Conservation (phyloP, 2,797 vertebrate species). For the Amazonetta brasiliensis region DNA sequence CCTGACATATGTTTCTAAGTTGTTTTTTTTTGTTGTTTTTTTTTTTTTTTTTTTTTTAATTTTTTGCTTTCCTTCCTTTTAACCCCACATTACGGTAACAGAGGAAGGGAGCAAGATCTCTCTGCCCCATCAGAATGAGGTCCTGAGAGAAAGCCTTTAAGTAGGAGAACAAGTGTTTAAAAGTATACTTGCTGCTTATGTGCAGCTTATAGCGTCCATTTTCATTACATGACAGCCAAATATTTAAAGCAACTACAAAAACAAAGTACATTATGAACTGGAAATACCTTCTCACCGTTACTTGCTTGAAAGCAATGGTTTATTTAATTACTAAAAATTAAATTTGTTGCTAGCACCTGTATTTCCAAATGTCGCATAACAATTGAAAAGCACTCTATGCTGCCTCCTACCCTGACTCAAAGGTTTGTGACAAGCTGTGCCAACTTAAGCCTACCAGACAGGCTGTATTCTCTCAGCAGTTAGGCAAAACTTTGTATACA, state of each 20-base stretch:
- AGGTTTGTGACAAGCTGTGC: not conserved
- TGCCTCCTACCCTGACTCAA: not conserved
- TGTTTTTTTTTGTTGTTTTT: not conserved
- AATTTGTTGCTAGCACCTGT: not conserved
- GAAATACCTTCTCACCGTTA: not conserved
- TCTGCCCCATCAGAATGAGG: not conserved
- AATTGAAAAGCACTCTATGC: not conserved
- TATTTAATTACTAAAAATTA: not conserved
- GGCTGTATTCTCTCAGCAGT: not conserved
- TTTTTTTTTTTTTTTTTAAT: too few relatives aligned
- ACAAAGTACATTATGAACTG: not conserved
- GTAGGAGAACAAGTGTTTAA: not conserved
- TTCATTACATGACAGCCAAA: not conserved
- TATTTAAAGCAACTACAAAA: not conserved
- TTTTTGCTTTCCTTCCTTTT: not conserved
- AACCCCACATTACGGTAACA: not conserved
- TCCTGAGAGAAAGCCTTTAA: not conserved
- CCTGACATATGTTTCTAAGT: not conserved
- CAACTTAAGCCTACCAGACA: not conserved
- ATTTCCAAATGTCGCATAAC: not conserved
- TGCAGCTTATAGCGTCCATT: not conserved
- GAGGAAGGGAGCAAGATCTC: not conserved
- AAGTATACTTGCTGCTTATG: not conserved
- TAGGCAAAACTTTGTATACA: not conserved
- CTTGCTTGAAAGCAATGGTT: not conserved